Evolutionary conservation across 2,888 invertebrate genomes (phyloP), one percentile per base, ranked within the genome.

Genomic region (Scaptomyza flava): DNA sequence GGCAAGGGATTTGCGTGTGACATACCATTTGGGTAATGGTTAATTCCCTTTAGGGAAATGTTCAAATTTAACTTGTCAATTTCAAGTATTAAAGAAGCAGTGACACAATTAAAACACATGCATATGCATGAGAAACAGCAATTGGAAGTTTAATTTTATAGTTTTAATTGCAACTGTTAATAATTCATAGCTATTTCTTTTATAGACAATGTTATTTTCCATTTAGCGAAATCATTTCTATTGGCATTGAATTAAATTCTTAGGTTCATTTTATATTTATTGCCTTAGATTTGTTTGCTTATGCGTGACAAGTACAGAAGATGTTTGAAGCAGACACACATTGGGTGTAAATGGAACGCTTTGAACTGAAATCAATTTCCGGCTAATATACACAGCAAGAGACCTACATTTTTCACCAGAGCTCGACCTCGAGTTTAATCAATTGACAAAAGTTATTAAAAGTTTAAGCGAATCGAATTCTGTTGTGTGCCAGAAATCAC

Each of bases 401-500:
- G 63, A 52, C 72, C 41, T 47, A 59, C 23, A 66, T 47, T 51
- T 33, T 50, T 7, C 34, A 42, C n/a, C 30, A 52, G 52, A 17
- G 17, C 51, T 52, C 43, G 42, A n/a, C 14, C 47, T 61, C 42
- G 11, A 51, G 63, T 48, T 58, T 68, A 82, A 87, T 87, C 82
- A 82, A 82, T 87, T 85, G 86, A 87, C 87, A 87, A 82, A 82
- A 87, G 82, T 87, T 87, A 82, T 82, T 82, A 82, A 87, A 82
- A 82, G 69, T 82, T 82, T 87, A 68, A 82, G 74, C 72, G 71
- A 73, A 68, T 66, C 79, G 73, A 23, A 57, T 57, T 36, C 43
- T 59, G 63, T 62, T 77, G 48, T 53, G 51, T 47, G 68, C 52
- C 68, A 70, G 81, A 71, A 82, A 82, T 82, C 82, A 81, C 79